phyloP scores from a whole-genome alignment of 2,888 invertebrate genomes.

The Troides helena region DNA sequence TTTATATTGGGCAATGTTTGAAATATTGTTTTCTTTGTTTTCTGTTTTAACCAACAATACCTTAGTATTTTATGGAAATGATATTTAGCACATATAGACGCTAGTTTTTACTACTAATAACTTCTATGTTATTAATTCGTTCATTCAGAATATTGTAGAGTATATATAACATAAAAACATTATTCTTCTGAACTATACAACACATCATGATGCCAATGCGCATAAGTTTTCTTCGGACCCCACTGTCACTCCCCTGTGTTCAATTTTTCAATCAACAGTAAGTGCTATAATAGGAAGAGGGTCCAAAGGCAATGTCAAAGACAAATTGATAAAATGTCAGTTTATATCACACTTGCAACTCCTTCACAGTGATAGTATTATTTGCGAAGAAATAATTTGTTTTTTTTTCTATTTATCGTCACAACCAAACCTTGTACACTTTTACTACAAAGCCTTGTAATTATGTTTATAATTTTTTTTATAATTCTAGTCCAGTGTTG shows the following conservation, averaged over 20 bases:
- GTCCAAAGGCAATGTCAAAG: constrained; percentile 27
- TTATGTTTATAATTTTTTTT: too few species aligned
- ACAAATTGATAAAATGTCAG: constrained; percentile 10
- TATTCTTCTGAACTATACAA: background rate
- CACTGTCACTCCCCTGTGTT: constrained; percentile 19
- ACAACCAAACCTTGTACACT: too few species aligned
- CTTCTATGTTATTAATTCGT: background rate
- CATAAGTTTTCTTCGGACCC: constrained; percentile 19
- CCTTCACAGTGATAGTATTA: background rate
- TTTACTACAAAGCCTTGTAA: too few species aligned
- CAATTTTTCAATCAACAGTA: constrained; percentile 28
- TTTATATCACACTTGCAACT: constrained; percentile 2
- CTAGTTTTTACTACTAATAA: too few species aligned
- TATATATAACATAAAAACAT: background rate
- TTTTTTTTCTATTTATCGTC: too few species aligned
- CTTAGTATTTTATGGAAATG: too few species aligned
- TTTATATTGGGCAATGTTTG: too few species aligned
- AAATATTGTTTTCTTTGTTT: too few species aligned
- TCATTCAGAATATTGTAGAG: background rate
- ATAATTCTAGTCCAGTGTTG: too few species aligned
- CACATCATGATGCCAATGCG: background rate
- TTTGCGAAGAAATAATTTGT: background rate
- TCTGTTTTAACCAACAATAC: too few species aligned
- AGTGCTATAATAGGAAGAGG: constrained; percentile 20
- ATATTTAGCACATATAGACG: too few species aligned